Percentiles rank a stretch among this genome's conserved stretches.
phyloP scores from a whole-genome alignment of 2,888 invertebrate genomes.

The Eugnorisma glareosa region DNA sequence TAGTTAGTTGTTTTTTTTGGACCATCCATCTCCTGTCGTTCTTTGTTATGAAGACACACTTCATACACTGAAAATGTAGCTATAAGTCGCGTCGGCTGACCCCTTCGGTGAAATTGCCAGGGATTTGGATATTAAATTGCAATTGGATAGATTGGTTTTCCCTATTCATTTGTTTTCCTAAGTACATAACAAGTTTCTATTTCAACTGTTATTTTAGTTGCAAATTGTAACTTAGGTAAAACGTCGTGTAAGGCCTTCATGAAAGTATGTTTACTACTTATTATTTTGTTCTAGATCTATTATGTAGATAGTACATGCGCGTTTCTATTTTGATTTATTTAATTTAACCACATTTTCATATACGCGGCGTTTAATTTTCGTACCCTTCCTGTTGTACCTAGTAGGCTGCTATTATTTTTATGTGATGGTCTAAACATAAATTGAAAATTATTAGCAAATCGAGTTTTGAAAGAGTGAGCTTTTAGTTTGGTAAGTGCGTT shows the following conservation, averaged over 20 bases:
- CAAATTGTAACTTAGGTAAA: background rate
- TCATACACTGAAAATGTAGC: background rate
- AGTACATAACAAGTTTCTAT: background rate
- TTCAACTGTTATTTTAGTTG: background rate
- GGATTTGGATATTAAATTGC: background rate
- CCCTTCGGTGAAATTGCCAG: background rate
- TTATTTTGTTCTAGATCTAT: background rate
- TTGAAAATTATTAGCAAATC: background rate
- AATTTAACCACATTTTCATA: too few species aligned
- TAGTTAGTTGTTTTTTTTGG: background rate
- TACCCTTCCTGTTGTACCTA: background rate
- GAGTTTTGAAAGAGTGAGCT: background rate
- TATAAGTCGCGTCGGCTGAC: too few species aligned
- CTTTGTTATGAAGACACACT: background rate
- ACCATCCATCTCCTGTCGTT: background rate
- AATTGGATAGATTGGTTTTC: background rate
- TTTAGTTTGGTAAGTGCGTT: background rate
- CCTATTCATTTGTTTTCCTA: background rate
- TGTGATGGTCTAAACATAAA: background rate
- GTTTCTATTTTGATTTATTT: background rate
- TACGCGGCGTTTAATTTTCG: background rate
- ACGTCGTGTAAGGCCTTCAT: background rate
- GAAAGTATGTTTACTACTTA: background rate
- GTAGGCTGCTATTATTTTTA: background rate
- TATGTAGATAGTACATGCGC: background rate